Conservation (phyloP, 2,888 invertebrate genomes). For the Tinea semifulvella region DNA sequence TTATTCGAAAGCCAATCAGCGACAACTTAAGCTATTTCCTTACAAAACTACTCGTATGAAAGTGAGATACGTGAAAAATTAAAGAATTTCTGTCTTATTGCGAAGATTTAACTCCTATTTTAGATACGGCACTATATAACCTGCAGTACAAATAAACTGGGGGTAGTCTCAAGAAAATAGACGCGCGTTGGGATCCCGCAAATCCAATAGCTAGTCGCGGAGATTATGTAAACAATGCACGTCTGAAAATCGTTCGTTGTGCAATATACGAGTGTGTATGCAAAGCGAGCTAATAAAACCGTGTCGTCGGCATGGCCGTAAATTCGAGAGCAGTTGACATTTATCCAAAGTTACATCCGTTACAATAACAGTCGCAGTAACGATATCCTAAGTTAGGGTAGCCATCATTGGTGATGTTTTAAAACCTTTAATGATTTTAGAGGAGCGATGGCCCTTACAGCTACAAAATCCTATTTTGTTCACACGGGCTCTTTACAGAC, state of each 20-base stretch:
- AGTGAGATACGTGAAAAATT: too few species aligned
- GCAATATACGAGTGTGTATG: slow-evolving; percentile 35
- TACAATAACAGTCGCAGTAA: slow-evolving; percentile 58
- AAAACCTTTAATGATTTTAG: too few species aligned
- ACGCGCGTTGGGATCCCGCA: not conserved
- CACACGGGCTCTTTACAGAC: too few species aligned
- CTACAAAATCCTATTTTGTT: too few species aligned
- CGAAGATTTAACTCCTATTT: too few species aligned
- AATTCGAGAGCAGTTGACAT: slow-evolving; percentile 60
- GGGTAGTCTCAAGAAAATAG: slow-evolving; percentile 4
- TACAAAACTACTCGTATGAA: too few species aligned
- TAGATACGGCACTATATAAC: too few species aligned
- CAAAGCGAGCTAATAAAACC: slow-evolving; percentile 59
- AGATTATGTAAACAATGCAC: slow-evolving; percentile 11
- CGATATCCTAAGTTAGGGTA: slow-evolving; percentile 37
- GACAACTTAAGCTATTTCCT: too few species aligned
- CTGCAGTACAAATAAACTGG: not conserved
- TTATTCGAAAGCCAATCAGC: too few species aligned
- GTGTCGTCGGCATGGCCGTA: slow-evolving; percentile 44
- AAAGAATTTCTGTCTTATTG: too few species aligned
- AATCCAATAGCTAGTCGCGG: slow-evolving; percentile 4
- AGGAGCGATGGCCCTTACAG: too few species aligned
- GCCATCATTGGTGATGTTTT: not conserved
- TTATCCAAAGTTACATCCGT: slow-evolving; percentile 64
- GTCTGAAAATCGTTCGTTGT: slow-evolving; percentile 13